phyloP scores from a whole-genome alignment of 2,797 vertebrate genomes.

The Anguilla anguilla region DNA sequence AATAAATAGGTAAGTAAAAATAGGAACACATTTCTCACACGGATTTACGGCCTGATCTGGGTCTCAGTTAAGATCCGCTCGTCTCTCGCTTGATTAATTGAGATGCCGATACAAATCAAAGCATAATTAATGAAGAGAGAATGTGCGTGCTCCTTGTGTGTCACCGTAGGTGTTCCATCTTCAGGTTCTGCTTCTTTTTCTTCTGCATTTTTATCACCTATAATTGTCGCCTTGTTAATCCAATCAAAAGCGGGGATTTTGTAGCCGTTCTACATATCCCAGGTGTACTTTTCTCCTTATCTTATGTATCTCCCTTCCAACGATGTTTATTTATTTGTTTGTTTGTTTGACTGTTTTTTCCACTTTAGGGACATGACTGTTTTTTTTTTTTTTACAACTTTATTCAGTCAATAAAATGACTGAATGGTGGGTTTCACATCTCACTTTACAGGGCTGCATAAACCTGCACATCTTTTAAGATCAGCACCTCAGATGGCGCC shows the following conservation, averaged over 20 bases:
- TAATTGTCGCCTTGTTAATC: background rate
- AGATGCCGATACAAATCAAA: constrained; percentile 27
- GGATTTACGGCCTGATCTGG: background rate
- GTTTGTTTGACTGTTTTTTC: background rate
- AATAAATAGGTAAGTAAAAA: no score
- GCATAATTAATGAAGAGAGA: background rate
- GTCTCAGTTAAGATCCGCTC: background rate
- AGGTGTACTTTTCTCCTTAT: background rate
- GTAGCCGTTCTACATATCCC: background rate
- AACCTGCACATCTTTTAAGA: background rate
- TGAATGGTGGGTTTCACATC: background rate
- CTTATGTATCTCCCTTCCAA: background rate
- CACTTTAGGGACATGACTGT: background rate
- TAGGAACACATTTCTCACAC: background rate
- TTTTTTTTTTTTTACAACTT: background rate
- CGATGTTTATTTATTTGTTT: background rate
- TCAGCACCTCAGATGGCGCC: background rate
- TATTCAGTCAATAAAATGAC: background rate
- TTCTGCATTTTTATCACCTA: background rate
- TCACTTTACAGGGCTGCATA: background rate
- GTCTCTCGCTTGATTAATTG: constrained; percentile 15
- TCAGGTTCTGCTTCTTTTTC: background rate
- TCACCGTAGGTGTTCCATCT: background rate
- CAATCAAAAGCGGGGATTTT: background rate
- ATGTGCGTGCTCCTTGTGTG: background rate